A percentile compares a stretch with the other conserved stretches of the same genome.
These are phyloP conservation scores for Hydrozoanthus gracilis DNA, from an alignment of 92 coral and sea anemone genomes.

Conservation along the genomic window DNA sequence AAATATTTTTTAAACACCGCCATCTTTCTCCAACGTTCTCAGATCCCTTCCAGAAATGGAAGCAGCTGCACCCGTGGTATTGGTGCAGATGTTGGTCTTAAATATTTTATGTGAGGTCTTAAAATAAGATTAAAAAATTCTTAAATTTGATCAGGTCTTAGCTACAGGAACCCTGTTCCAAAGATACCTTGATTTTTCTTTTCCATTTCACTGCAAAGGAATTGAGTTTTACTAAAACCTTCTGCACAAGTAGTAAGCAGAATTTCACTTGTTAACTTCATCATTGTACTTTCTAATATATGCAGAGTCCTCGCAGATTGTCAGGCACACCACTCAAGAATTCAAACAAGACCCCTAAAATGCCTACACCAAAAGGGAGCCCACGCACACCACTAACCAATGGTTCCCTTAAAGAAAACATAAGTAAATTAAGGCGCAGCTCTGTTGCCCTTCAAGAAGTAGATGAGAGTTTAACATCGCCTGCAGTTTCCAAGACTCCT, in stretches of 20 bases:
- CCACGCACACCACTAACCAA: slow-evolving; percentile 84
- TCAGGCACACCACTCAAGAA: slow-evolving; percentile 62
- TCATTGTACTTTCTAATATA: neutral
- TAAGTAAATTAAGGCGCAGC: slow-evolving; percentile 67
- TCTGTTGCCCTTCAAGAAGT: slow-evolving; percentile 89
- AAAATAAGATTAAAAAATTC: too few species aligned
- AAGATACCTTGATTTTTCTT: neutral
- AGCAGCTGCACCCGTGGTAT: too few species aligned
- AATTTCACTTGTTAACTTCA: neutral
- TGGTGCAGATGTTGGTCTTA: too few species aligned
- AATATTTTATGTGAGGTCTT: too few species aligned
- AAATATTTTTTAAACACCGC: too few species aligned
- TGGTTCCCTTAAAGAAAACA: slow-evolving; percentile 81
- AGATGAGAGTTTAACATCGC: slow-evolving; percentile 75
- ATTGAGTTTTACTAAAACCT: too few species aligned
- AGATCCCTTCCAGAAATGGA: too few species aligned
- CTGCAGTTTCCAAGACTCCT: slow-evolving; percentile 43
- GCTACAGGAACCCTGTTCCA: neutral
- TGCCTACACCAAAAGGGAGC: slow-evolving; percentile 78
- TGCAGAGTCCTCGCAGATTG: slow-evolving; percentile 59
- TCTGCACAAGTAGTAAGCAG: too few species aligned
- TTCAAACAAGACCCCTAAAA: slow-evolving; percentile 46
- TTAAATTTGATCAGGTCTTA: too few species aligned
- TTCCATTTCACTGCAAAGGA: neutral
- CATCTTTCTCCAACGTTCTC: too few species aligned